Conservation (phyloP, 2,113 vertebrate species). For the Amphiprion percula region DNA sequence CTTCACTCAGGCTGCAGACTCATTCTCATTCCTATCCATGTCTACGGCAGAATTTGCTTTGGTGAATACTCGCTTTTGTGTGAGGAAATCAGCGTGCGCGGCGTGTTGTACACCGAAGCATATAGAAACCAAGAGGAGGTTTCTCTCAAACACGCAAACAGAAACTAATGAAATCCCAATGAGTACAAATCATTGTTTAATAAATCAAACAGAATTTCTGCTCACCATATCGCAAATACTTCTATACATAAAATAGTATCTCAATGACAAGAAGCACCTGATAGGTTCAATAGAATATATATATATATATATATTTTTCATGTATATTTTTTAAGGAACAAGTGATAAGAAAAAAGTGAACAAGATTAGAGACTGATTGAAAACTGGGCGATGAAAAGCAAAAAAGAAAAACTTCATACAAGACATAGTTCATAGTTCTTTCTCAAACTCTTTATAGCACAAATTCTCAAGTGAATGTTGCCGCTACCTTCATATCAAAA, state of each 20-base stretch:
- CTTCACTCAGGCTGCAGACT: conserved; percentile 61
- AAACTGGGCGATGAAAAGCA: conserved; percentile 60
- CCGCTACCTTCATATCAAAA: conserved; percentile 58
- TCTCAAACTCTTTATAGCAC: conserved; percentile 27
- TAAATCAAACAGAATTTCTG: conserved; percentile 80
- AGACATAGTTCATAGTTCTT: conserved; percentile 36
- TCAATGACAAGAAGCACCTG: conserved; percentile 73
- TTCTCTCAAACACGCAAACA: conserved; percentile 25
- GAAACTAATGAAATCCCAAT: neutral
- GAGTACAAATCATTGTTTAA: conserved; percentile 86
- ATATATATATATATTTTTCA: conserved; percentile 42
- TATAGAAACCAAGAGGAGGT: conserved; percentile 31
- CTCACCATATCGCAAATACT: conserved; percentile 76
- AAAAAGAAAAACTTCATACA: conserved; percentile 50
- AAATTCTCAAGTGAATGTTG: conserved; percentile 24
- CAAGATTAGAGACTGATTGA: conserved; percentile 73
- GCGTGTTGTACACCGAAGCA: conserved; percentile 1
- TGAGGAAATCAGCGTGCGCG: conserved; percentile 27
- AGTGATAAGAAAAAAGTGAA: conserved; percentile 69
- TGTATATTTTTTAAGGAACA: conserved; percentile 51
- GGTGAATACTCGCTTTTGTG: conserved; percentile 57
- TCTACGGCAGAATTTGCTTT: conserved; percentile 43
- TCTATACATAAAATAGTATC: conserved; percentile 82
- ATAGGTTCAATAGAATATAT: conserved; percentile 63
- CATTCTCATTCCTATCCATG: conserved; percentile 73